Evolutionary conservation across 2,797 vertebrate species (phyloP).

Genomic region (Siniperca scherzeri): DNA sequence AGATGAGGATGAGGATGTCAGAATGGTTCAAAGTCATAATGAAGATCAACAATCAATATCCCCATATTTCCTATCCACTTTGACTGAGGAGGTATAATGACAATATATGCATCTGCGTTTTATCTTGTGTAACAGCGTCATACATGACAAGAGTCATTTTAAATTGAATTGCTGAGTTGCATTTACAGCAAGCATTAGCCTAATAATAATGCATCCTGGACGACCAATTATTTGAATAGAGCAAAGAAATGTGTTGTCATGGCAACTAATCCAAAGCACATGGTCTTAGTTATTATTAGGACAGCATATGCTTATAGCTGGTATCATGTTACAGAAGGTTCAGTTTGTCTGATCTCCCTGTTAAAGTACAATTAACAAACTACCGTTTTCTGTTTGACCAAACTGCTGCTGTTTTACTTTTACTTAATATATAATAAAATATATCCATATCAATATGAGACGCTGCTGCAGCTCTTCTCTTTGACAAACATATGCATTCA

Average conservation of each 20-base stretch:
- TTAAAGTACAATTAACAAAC: constrained; percentile 24
- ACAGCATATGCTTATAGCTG: constrained; percentile 77
- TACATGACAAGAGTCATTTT: neutral
- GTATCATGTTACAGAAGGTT: constrained; percentile 81
- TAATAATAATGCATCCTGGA: constrained; percentile 14
- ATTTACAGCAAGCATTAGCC: neutral
- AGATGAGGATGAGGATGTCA: neutral
- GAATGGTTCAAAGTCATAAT: neutral
- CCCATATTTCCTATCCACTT: neutral
- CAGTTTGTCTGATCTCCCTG: constrained; percentile 30
- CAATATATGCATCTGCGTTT: neutral
- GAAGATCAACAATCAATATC: neutral
- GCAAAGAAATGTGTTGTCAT: constrained; percentile 70
- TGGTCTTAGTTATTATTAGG: constrained; percentile 86
- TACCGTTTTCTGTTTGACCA: neutral
- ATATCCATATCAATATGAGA: neutral
- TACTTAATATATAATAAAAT: neutral
- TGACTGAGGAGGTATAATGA: neutral
- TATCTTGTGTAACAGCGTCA: neutral
- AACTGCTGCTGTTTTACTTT: neutral
- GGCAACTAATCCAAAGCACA: constrained; percentile 79
- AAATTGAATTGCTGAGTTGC: neutral
- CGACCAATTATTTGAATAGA: constrained; percentile 47
- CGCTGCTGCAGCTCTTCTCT: constrained; percentile 7
- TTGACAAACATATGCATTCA: neutral